Base-by-base conservation (phyloP, 2,797 vertebrate genomes). In the Urophycis tenuis region DNA sequence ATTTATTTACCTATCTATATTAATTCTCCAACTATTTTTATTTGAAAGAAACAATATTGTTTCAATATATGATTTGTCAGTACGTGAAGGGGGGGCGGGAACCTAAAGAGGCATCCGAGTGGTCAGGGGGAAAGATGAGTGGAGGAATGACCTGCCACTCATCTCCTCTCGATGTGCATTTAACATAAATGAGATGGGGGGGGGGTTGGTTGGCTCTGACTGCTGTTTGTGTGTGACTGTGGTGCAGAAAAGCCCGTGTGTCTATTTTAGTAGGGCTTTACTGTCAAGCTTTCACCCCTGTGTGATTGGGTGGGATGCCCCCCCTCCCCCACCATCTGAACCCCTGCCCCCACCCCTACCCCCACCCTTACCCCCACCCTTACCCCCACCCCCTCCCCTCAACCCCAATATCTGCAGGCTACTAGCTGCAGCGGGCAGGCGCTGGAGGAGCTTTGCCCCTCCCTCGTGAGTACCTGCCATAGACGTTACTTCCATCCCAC, bases 231-330 rank as follows among this genome's bases (percentile, higher is more conserved):
- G 95, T 98, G 96, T 95, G 95, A 94, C 94, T 97, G 94, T 97
- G 96, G 97, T 98, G 97, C 96, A 98, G 96, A 98, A 98, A 96
- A 98, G 97, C 95, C 96, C n/a, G n/a, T 97, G 96, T 99, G 96
- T 98, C 96, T 99, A 98, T 99, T 98, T 99, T 98, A n/a, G n/a
- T n/a, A 93, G 97, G 96, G 96, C 94, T 96, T 96, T 98, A 98
- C 96, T 98, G 95, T 99, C 97, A 92, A 91, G 96, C 96, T 96
- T 96, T 97, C 95, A 97, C 95, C 95, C 95, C 96, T 93, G 95
- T 95, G 96, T 93, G 96, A 96, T 96, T 96, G 96, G 95, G 95
- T 97, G 96, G 96, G 96, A 96, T 94, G 95, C 83, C 91, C 91
- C 95, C 96, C 95, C n/a, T n/a, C n/a, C 91, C 91, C 95, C 96